Percentiles rank a stretch among this genome's conserved stretches.
phyloP scores from a whole-genome alignment of 1,140 invertebrate species.

The Calephelis virginiensis region DNA sequence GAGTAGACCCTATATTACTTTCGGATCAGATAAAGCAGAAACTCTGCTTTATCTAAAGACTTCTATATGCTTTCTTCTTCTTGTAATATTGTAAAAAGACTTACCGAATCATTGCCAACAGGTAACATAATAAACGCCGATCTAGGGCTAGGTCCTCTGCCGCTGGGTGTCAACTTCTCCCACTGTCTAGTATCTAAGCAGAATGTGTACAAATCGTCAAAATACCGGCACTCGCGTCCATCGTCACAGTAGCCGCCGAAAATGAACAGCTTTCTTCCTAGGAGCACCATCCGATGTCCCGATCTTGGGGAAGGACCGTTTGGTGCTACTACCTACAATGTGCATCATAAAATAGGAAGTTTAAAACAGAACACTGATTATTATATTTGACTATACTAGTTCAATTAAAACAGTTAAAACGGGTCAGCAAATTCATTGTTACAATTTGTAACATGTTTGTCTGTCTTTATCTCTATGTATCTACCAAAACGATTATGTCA shows the following conservation, averaged over 20 bases:
- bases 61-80: no score
- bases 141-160: constrained; percentile 83
- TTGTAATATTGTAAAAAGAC: constrained; percentile 16
- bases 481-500: no score
- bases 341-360: not conserved
- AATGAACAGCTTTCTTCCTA: constrained; percentile 88
- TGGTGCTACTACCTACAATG: constrained; percentile 72
- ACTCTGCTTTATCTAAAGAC: no score
- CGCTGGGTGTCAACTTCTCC: constrained; percentile 85
- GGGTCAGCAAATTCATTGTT: no score
- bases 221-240: constrained; percentile 92
- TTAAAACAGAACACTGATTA: not conserved
- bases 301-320: constrained; percentile 91
- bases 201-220: constrained; percentile 92
- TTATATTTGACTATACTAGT: no score
- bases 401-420: no score
- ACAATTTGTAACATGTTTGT: no score
- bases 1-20: no score
- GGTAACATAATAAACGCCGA: constrained; percentile 70
- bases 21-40: no score
- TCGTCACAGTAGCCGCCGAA: constrained; percentile 97
- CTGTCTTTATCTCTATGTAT: no score
- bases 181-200: constrained; percentile 90
- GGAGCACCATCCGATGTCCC: constrained; percentile 92
- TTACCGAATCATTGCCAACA: constrained; percentile 59